Percentiles rank a stretch among this genome's conserved stretches.
Conservation (phyloP, 2,888 invertebrate species). For the Callosobruchus maculatus region DNA sequence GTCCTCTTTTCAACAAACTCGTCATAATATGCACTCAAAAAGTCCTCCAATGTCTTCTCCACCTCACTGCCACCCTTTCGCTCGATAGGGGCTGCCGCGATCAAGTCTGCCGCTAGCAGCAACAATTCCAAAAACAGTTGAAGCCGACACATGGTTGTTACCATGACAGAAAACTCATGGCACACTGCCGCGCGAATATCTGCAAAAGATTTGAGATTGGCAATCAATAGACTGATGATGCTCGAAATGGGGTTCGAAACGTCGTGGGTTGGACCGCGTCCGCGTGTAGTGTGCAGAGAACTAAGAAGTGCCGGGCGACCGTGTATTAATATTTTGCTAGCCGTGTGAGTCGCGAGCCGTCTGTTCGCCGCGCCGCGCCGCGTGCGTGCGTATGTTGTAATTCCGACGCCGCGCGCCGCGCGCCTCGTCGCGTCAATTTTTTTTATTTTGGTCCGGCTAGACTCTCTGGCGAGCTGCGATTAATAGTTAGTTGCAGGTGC, state of each 20-base stretch:
- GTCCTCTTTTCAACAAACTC: slow-evolving; percentile 2
- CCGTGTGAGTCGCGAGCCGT: slow-evolving; percentile 1
- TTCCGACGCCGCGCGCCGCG: no score
- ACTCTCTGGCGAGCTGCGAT: slow-evolving; percentile 13
- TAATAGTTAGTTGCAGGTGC: neutral
- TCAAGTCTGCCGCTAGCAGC: neutral
- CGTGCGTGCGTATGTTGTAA: slow-evolving; percentile 14
- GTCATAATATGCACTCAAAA: slow-evolving; percentile 10
- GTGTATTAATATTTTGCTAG: neutral
- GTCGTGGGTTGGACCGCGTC: neutral
- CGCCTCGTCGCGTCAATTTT: slow-evolving; percentile 17
- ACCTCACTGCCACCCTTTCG: slow-evolving; percentile 7
- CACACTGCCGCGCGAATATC: no score
- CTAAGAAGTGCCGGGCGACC: neutral
- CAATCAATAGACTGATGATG: neutral
- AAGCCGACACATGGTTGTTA: neutral
- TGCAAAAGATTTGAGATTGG: neutral
- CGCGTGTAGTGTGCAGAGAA: neutral
- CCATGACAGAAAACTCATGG: neutral
- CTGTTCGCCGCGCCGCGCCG: no score
- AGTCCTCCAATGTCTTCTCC: slow-evolving; percentile 14
- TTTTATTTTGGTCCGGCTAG: slow-evolving; percentile 22
- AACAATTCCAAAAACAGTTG: neutral
- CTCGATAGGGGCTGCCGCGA: neutral
- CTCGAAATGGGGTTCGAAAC: neutral